Evolutionary conservation across 2,113 vertebrate species (phyloP).

Genomic region (Tragelaphus buxtoni): DNA sequence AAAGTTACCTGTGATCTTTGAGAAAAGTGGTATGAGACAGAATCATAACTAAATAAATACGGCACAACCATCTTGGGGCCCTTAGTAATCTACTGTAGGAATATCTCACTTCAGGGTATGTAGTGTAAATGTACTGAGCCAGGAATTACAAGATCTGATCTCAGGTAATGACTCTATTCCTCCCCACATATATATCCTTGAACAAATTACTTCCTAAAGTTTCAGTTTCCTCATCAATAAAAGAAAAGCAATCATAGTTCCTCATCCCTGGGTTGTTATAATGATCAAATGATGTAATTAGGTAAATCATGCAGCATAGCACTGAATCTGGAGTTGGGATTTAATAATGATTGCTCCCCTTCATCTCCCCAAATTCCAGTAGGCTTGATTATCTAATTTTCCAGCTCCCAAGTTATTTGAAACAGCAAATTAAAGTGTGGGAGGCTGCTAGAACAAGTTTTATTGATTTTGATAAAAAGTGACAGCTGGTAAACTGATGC

Average conservation of each 20-base stretch:
- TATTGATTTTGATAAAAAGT: not conserved
- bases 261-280: not conserved
- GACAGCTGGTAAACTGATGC: conserved; percentile 4
- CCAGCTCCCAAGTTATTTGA: not conserved
- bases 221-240: not conserved
- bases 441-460: not conserved
- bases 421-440: not conserved
- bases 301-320: not conserved
- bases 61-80: not conserved
- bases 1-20: not conserved
- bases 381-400: not conserved
- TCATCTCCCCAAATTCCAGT: not conserved
- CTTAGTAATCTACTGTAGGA: not conserved
- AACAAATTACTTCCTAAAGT: not conserved
- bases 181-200: not conserved
- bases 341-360: not conserved
- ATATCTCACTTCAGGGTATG: not conserved
- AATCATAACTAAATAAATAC: not conserved
- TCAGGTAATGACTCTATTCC: not conserved
- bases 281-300: not conserved
- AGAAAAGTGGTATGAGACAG: not conserved
- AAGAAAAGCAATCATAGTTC: not conserved
- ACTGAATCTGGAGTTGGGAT: not conserved
- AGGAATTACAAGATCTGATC: not conserved
- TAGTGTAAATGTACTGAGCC: not conserved